These are phyloP conservation scores for Gambusia yucatana DNA, from an alignment of 2,797 vertebrate species.

Conservation along the genomic window DNA sequence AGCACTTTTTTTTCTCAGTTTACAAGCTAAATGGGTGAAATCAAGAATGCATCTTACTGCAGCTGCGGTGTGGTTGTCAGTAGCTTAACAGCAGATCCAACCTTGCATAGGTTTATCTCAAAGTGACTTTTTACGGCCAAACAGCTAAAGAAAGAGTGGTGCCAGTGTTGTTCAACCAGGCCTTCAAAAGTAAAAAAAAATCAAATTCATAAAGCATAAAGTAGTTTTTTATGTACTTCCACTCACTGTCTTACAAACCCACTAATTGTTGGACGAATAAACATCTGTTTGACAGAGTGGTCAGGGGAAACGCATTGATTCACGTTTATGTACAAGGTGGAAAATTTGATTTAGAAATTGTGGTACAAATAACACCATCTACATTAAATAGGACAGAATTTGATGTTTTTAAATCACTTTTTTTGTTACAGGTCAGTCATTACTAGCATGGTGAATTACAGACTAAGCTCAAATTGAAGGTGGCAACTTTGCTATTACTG, in stretches of 20 bases:
- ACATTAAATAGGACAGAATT: neutral
- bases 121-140: neutral
- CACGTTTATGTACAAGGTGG: neutral
- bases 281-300: neutral
- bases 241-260: neutral
- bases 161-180: neutral
- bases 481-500: neutral
- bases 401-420: neutral
- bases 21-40: neutral
- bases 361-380: neutral
- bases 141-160: neutral
- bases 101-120: neutral
- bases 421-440: neutral
- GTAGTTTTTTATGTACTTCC: neutral
- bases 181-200: neutral
- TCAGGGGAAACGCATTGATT: neutral
- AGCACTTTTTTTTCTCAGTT: neutral
- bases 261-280: neutral
- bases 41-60: neutral
- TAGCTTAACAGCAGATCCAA: neutral
- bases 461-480: neutral
- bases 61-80: neutral
- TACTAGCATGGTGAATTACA: neutral
- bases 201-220: neutral
- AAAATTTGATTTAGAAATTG: neutral